Percentiles rank a stretch among this genome's conserved stretches.
Conservation (phyloP, 2,113 vertebrate species). For the Tenrec ecaudatus region DNA sequence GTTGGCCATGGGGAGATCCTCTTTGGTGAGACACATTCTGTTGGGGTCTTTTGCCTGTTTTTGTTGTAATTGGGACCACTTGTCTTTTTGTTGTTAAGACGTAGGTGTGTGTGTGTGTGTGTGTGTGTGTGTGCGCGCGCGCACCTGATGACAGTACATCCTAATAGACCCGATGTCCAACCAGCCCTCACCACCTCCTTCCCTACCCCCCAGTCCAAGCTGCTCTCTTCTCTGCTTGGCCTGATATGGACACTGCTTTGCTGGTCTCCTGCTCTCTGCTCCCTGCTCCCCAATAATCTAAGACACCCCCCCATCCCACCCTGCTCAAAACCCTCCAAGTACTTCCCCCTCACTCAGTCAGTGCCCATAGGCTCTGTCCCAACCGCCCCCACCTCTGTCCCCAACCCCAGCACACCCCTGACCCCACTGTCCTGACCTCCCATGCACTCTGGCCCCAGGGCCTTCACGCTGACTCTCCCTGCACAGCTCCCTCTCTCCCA, state of each 20-base stretch:
- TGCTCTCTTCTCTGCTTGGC: not conserved
- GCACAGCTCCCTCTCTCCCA: too few relatives aligned
- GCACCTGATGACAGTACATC: too few relatives aligned
- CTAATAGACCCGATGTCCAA: too few relatives aligned
- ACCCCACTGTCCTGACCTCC: too few relatives aligned
- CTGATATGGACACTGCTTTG: not conserved
- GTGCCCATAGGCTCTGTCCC: not conserved
- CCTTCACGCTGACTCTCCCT: constrained; percentile 16
- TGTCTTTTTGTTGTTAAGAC: not conserved
- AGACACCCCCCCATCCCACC: not conserved
- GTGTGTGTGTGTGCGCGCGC: too few relatives aligned
- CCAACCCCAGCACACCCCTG: not conserved
- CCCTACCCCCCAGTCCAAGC: not conserved
- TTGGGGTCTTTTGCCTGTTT: not conserved
- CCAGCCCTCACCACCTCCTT: not conserved
- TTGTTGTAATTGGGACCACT: not conserved
- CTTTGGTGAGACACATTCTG: not conserved
- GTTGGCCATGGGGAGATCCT: not conserved
- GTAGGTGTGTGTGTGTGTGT: not conserved
- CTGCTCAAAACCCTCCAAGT: not conserved
- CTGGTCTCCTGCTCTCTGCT: not conserved
- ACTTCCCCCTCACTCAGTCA: too few relatives aligned
- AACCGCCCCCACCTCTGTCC: not conserved
- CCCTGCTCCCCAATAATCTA: not conserved
- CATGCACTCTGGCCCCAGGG: not conserved